Evolutionary conservation across 2,113 vertebrate genomes (phyloP).

Genomic region (Tyto alba): DNA sequence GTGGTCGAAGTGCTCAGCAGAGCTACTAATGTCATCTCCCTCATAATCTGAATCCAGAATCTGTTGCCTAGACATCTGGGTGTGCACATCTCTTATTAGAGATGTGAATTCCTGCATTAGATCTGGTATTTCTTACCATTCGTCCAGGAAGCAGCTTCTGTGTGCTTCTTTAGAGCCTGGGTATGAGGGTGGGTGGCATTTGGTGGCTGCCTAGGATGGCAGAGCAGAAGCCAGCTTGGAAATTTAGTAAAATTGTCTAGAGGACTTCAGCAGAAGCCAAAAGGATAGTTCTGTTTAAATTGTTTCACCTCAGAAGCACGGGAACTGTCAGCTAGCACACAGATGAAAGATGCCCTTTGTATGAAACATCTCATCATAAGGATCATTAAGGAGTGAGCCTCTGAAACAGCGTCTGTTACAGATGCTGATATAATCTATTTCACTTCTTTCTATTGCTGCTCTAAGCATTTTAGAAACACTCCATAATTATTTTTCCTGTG

Average conservation of each 20-base stretch:
- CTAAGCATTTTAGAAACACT: constrained; percentile 27
- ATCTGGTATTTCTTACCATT: not conserved
- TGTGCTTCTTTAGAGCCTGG: not conserved
- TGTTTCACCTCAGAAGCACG: not conserved
- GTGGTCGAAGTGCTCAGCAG: not conserved
- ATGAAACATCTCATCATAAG: not conserved
- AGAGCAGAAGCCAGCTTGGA: not conserved
- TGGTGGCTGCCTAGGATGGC: not conserved
- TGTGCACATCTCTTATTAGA: not conserved
- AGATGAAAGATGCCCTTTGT: not conserved
- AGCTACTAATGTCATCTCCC: not conserved
- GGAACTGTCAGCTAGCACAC: not conserved
- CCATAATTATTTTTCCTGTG: constrained; percentile 24
- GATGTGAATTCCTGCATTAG: not conserved
- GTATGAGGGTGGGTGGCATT: not conserved
- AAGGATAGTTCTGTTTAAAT: not conserved
- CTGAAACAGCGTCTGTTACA: not conserved
- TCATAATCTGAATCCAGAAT: not conserved
- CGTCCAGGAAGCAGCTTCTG: accelerated
- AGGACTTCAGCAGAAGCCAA: not conserved
- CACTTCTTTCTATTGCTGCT: not conserved
- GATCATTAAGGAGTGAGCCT: not conserved
- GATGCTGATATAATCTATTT: not conserved
- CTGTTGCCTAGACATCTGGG: not conserved
- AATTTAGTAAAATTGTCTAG: not conserved